Conservation (phyloP, 1,140 invertebrate genomes). For the Vanessa tameamea region DNA sequence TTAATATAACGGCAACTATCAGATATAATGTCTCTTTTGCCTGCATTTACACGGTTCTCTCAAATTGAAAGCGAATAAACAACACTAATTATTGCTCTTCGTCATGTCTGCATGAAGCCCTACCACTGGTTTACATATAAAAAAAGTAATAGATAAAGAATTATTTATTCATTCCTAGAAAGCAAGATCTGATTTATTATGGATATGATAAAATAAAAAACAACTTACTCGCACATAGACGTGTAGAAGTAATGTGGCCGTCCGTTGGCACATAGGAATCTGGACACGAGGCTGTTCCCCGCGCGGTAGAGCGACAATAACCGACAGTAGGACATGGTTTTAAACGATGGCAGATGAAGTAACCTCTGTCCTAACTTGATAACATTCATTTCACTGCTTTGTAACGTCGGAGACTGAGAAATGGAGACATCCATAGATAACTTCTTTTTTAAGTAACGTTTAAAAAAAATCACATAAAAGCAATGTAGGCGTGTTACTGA, state of each 20-base stretch:
- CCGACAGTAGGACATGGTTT: slow-evolving; percentile 59
- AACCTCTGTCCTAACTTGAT: slow-evolving; percentile 54
- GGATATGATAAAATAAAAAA: background rate
- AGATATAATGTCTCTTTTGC: too few species aligned
- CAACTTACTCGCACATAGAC: slow-evolving; percentile 51
- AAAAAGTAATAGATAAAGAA: too few species aligned
- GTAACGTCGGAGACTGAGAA: slow-evolving; percentile 39
- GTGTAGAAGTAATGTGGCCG: slow-evolving; percentile 65
- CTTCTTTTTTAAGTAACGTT: too few species aligned
- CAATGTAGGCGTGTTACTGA: too few species aligned
- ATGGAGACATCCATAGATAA: background rate
- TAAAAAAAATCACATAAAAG: too few species aligned
- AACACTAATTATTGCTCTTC: too few species aligned
- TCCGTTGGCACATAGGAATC: slow-evolving; percentile 55
- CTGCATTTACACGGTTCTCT: too few species aligned
- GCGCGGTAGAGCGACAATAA: slow-evolving; percentile 59
- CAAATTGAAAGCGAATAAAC: too few species aligned
- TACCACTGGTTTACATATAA: too few species aligned
- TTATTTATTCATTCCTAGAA: too few species aligned
- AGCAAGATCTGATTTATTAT: background rate
- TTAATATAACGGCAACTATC: too few species aligned
- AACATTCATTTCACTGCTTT: slow-evolving; percentile 57
- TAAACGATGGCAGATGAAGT: slow-evolving; percentile 55
- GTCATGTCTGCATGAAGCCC: too few species aligned
- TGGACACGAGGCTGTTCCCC: slow-evolving; percentile 62